Percentiles rank a stretch among this genome's conserved stretches.
phyloP scores from a whole-genome alignment of 2,113 vertebrate species.

The Strix uralensis region DNA sequence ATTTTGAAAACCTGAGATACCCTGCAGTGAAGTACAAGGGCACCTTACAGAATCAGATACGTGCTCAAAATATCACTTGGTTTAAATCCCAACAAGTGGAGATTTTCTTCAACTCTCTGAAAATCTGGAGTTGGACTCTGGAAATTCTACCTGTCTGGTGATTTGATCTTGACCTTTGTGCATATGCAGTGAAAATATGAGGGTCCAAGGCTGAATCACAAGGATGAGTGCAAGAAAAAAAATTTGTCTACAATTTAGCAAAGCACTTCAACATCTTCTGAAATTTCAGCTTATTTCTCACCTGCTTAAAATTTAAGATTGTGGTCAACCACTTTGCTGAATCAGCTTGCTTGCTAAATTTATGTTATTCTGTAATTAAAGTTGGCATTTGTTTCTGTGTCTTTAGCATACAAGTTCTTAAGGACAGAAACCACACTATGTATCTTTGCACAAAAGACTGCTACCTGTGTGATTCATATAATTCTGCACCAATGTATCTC shows the following conservation, averaged over 20 bases:
- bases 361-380: background rate
- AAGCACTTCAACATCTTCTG: background rate
- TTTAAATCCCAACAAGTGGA: background rate
- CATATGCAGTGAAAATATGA: background rate
- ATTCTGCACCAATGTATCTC: background rate
- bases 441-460: background rate
- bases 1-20: background rate
- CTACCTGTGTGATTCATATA: background rate
- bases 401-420: background rate
- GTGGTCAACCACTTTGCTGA: background rate
- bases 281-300: background rate
- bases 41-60: background rate
- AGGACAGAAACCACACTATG: background rate
- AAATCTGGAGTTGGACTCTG: background rate
- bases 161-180: background rate
- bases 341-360: background rate
- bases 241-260: background rate
- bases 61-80: background rate
- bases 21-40: background rate
- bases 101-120: background rate
- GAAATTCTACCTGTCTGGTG: background rate
- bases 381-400: background rate
- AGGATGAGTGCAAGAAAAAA: background rate
- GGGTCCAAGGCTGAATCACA: background rate
- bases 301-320: background rate